Percentiles rank a stretch among this genome's conserved stretches.
These are phyloP conservation scores for Chrysemys picta DNA, from an alignment of 2,113 vertebrate species.

Conservation along the genomic window DNA sequence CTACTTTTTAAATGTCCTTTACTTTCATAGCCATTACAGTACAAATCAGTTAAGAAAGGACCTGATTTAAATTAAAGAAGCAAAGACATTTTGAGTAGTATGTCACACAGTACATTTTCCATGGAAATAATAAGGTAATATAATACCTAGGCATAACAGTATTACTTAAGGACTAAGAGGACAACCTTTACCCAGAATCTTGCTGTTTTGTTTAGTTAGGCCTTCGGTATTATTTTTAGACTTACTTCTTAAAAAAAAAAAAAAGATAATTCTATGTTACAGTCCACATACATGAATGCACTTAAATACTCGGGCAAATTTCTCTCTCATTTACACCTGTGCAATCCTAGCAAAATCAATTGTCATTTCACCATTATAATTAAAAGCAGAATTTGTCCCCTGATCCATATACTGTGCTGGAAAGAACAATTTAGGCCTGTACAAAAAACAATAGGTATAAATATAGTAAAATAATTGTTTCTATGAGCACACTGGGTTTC, in stretches of 20 bases:
- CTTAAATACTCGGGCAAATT: background rate
- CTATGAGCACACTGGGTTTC: background rate
- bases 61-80: background rate
- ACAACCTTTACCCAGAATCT: background rate
- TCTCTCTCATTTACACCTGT: background rate
- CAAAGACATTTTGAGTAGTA: background rate
- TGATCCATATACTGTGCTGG: background rate
- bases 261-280: background rate
- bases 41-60: background rate
- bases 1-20: background rate
- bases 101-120: background rate
- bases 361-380: background rate
- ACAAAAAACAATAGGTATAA: background rate
- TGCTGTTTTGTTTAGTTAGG: background rate
- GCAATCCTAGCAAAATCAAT: background rate
- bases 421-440: background rate
- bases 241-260: background rate
- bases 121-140: background rate
- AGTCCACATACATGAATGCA: background rate
- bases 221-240: background rate
- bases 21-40: fast-evolving
- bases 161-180: background rate
- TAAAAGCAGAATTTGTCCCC: background rate
- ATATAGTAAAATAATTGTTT: background rate
- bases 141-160: background rate